A percentile compares a stretch with the other conserved stretches of the same genome.
These are phyloP conservation scores for Urocynchramus pylzowi DNA, from an alignment of 2,113 vertebrate species.

Conservation along the genomic window DNA sequence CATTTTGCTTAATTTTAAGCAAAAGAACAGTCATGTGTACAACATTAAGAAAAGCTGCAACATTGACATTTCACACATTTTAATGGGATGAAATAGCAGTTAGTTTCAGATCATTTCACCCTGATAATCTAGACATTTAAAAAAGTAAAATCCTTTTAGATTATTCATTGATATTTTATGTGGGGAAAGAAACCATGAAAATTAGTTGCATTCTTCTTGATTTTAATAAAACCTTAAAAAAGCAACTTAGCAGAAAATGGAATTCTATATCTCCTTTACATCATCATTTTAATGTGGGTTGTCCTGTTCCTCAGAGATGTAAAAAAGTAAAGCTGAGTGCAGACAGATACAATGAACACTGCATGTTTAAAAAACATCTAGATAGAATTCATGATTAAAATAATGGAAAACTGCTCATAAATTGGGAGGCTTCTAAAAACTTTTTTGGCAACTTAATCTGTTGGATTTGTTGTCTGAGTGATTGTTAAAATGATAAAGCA, in stretches of 20 bases:
- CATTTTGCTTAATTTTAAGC: background rate
- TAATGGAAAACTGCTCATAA: background rate
- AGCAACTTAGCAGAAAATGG: background rate
- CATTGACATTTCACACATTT: background rate
- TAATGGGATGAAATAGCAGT: background rate
- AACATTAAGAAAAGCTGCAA: background rate
- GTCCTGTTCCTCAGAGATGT: background rate
- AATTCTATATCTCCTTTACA: background rate
- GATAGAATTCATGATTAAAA: background rate
- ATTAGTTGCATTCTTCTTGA: background rate
- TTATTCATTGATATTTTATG: background rate
- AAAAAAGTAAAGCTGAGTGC: background rate
- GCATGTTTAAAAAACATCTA: background rate
- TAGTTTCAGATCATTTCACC: background rate
- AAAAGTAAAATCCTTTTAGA: background rate
- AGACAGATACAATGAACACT: background rate
- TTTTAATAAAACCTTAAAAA: background rate
- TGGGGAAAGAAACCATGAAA: background rate
- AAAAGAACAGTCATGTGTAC: background rate
- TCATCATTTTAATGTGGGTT: background rate
- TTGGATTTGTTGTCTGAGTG: background rate
- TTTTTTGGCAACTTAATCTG: background rate
- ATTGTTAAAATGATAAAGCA: background rate
- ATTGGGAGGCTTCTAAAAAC: background rate
- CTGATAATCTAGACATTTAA: background rate